These are phyloP conservation scores for Philotrypesis tridentata DNA, from an alignment of 1,140 invertebrate species.

Conservation along the genomic window DNA sequence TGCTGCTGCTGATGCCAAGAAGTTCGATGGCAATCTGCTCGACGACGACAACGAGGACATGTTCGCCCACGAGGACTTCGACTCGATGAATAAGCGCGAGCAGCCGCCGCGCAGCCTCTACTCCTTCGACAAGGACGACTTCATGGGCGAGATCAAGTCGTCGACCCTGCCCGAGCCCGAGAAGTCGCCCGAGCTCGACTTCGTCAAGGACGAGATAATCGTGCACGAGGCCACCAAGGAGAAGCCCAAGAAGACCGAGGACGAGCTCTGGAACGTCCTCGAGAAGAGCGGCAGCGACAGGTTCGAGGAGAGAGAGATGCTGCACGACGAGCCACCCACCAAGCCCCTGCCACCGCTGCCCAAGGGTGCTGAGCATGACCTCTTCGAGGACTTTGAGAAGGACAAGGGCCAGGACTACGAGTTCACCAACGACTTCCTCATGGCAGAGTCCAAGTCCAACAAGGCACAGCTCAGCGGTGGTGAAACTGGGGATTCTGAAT, in stretches of 20 bases:
- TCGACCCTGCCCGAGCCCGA: slow-evolving; percentile 55
- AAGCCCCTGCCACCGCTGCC: slow-evolving; percentile 62
- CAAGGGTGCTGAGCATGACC: slow-evolving; percentile 49
- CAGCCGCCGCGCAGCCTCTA: slow-evolving; percentile 14
- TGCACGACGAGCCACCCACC: slow-evolving; percentile 61
- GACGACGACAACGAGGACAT: slow-evolving; percentile 31
- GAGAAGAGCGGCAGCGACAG: slow-evolving; percentile 45
- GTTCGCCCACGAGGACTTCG: background rate
- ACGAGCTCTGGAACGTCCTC: slow-evolving; percentile 58
- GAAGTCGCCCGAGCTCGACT: slow-evolving; percentile 54
- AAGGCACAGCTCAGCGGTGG: slow-evolving; percentile 52
- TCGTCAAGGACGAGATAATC: slow-evolving; percentile 49
- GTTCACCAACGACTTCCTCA: background rate
- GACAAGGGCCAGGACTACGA: slow-evolving; percentile 20
- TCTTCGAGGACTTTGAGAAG: background rate
- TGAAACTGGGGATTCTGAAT: slow-evolving; percentile 61
- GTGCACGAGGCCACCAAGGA: slow-evolving; percentile 31
- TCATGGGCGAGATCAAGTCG: slow-evolving; percentile 52
- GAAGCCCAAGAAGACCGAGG: slow-evolving; percentile 45
- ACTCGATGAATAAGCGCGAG: background rate
- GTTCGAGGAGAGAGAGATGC: slow-evolving; percentile 21
- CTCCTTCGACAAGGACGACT: slow-evolving; percentile 31
- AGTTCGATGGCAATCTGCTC: background rate
- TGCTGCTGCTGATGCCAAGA: background rate
- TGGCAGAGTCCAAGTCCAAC: slow-evolving; percentile 35